Conservation (phyloP, 1,140 invertebrate species). For the Drosophila mayri region DNA sequence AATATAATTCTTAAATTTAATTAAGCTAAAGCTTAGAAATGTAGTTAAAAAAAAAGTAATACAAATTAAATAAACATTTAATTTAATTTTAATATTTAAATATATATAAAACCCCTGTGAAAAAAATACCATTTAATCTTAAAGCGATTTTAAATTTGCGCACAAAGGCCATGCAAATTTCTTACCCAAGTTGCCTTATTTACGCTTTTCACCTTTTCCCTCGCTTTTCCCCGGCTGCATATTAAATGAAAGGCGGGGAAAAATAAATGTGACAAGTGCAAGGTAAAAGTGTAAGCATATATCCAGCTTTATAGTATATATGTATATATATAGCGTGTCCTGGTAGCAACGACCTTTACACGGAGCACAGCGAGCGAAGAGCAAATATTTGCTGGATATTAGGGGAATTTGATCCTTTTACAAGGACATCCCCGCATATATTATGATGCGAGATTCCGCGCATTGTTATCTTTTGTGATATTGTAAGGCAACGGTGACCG, state of each 20-base stretch:
- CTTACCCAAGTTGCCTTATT: conserved; percentile 5
- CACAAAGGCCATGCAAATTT: conserved; percentile 18
- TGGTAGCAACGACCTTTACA: conserved; percentile 53
- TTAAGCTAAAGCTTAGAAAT: background rate
- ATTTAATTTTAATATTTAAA: too few relatives aligned
- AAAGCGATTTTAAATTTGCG: conserved; percentile 19
- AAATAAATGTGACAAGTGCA: conserved; percentile 70
- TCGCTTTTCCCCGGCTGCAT: conserved; percentile 21
- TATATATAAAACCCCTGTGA: background rate
- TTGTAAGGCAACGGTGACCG: conserved; percentile 27
- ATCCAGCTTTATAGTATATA: background rate
- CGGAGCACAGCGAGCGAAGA: background rate
- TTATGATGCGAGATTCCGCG: background rate
- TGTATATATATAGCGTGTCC: conserved; percentile 7
- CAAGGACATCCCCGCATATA: conserved; percentile 14
- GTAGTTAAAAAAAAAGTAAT: too few relatives aligned
- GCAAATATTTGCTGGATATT: conserved; percentile 10
- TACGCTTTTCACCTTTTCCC: background rate
- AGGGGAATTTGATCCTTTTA: conserved; percentile 17
- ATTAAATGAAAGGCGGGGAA: conserved; percentile 51
- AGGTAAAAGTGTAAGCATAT: conserved; percentile 71
- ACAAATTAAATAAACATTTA: background rate
- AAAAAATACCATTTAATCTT: background rate
- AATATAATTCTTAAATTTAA: background rate
- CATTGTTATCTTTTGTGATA: conserved; percentile 18